Base-by-base conservation (phyloP, 2,888 invertebrate genomes). In the Drosophila nigricruria region DNA sequence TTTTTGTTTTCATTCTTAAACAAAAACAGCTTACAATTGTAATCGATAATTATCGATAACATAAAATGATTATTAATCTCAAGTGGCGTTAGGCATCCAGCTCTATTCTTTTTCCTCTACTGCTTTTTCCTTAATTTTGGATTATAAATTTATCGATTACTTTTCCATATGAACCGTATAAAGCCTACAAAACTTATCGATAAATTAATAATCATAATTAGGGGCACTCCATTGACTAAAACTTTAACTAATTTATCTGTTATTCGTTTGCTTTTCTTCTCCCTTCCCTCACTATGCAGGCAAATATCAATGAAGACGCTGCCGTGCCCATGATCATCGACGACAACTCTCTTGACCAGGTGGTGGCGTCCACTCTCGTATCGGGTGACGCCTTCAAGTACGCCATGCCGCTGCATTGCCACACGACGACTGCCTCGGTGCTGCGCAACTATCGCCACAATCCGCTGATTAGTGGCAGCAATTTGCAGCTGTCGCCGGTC, bases 381-480 rank as follows among this genome's bases (percentile, higher is more conserved):
- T 67, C 67, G 16, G 65, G 43, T n/a, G 25, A 66, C 6, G 49
- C 18, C 40, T 25, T 38, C 49, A 70, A 60, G 27, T 86, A 78
- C 32, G 61, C 60, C 5, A 53, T 62, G 43, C 86, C 91, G 5
- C 58, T 90, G 56, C 79, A 81, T 4, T 89, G 89, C 52, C 73
- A 79, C 25, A 86, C 85, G 20, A 45, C 86, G 32, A 81, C 90
- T 5, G 75, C 77, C 12, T 70, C 91, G 36, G 77, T 90, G 56
- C 54, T 93, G 64, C 90, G 91, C 45, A 90, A 86, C 58, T 91
- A 81, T 70, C 88, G 87, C 40, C 84, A 92, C 54, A 92, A 92
- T 85, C 92, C 92, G 0, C 78, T 93, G 90, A 92, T 92, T 20
- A 91, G 92, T 61, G 92, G 92, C 20, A 74, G 82, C 79, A 61